Conservation (phyloP, 2,797 vertebrate species). For the Streptopelia turtur region DNA sequence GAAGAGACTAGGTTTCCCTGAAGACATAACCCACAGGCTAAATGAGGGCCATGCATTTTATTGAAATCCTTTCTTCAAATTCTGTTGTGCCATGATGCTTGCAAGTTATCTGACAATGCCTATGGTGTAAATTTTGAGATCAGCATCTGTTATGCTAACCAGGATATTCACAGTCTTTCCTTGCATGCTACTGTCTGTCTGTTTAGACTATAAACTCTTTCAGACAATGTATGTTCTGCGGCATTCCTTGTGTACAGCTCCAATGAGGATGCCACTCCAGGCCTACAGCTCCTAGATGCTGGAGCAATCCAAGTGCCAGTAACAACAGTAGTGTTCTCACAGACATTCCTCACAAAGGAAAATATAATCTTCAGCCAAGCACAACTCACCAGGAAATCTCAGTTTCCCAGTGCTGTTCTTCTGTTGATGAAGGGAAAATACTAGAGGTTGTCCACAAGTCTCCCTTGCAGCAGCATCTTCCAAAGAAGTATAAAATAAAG, state of each 20-base stretch:
- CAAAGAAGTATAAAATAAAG: neutral
- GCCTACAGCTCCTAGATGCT: neutral
- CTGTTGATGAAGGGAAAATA: neutral
- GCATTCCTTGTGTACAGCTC: neutral
- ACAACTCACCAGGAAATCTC: neutral
- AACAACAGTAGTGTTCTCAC: neutral
- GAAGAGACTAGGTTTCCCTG: neutral
- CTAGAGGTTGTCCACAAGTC: neutral
- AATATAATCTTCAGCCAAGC: neutral
- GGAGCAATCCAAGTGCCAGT: neutral
- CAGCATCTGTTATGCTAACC: neutral
- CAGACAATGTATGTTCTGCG: neutral
- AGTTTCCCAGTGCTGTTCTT: neutral
- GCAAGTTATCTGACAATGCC: neutral
- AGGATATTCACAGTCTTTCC: neutral
- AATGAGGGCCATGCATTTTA: neutral
- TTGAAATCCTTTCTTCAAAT: neutral
- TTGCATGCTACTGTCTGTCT: neutral
- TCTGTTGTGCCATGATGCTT: neutral
- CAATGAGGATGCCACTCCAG: neutral
- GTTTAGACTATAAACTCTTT: neutral
- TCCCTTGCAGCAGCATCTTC: neutral
- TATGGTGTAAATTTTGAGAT: neutral
- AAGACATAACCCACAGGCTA: neutral
- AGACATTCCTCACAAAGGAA: neutral